These are phyloP conservation scores for Anoplolepis gracilipes DNA, from an alignment of 1,140 invertebrate genomes.

Conservation along the genomic window DNA sequence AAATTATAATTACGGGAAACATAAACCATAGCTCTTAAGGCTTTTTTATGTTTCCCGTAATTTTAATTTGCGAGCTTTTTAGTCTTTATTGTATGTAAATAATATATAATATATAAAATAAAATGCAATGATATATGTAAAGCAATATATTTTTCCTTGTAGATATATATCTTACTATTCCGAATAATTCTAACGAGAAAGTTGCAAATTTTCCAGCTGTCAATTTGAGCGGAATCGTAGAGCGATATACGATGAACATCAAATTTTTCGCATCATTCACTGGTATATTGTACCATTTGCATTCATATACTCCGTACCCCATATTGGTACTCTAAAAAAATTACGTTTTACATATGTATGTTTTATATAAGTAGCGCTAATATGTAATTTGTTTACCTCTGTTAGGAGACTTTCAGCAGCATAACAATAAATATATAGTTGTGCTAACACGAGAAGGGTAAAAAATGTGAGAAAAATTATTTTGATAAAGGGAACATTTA, in stretches of 20 bases:
- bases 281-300: constrained; percentile 1
- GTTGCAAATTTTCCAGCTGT: constrained; percentile 1
- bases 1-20: too few species aligned
- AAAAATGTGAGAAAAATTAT: constrained; percentile 40
- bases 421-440: constrained; percentile 67
- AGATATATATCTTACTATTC: constrained; percentile 12
- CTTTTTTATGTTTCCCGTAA: too few species aligned
- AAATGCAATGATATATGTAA: not conserved
- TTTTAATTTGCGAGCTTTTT: too few species aligned
- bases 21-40: too few species aligned
- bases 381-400: constrained; percentile 32
- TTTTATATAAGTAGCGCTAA: not conserved
- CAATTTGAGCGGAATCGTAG: not conserved
- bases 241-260: not conserved
- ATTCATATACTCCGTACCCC: not conserved
- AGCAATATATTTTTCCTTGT: not conserved
- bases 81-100: too few species aligned
- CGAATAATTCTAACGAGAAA: constrained; percentile 12
- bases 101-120: not conserved
- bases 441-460: not conserved
- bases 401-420: constrained; percentile 58
- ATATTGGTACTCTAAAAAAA: constrained; percentile 13
- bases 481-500: not conserved
- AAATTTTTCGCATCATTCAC: not conserved
- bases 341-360: not conserved